These are phyloP conservation scores for Tyrannus savana DNA, from an alignment of 2,113 vertebrate genomes.

Conservation along the genomic window DNA sequence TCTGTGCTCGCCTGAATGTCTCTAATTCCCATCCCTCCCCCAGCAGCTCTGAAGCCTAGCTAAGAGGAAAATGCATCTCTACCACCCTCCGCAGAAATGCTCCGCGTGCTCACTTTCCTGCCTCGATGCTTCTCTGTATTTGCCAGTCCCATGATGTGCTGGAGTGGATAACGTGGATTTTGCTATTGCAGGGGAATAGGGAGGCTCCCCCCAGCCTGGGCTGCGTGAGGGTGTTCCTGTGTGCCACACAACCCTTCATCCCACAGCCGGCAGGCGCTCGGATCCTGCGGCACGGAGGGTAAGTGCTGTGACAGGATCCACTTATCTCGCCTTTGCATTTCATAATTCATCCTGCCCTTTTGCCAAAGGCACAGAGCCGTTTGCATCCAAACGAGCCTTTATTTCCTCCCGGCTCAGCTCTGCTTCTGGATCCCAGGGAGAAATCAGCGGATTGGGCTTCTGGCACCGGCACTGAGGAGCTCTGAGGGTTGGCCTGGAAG, in stretches of 20 bases:
- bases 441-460: background rate
- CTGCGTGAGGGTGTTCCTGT: background rate
- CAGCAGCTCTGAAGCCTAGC: background rate
- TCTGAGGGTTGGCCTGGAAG: background rate
- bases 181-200: background rate
- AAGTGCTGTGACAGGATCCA: background rate
- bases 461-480: background rate
- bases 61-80: background rate
- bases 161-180: background rate
- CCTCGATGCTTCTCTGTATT: rapidly evolving
- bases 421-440: background rate
- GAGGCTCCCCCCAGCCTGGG: background rate
- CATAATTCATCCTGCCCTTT: slow-evolving; percentile 46
- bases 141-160: background rate
- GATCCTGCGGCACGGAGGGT: background rate
- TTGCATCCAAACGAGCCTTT: background rate
- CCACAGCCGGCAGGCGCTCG: background rate
- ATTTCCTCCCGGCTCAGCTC: background rate
- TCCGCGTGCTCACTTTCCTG: rapidly evolving
- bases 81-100: background rate
- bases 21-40: background rate
- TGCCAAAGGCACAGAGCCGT: background rate
- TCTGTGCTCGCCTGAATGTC: background rate
- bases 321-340: slow-evolving; percentile 19
- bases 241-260: background rate